Percentiles rank a stretch among this genome's conserved stretches.
These are phyloP conservation scores for Galemys pyrenaicus DNA, from an alignment of 2,113 vertebrate species.

Conservation along the genomic window DNA sequence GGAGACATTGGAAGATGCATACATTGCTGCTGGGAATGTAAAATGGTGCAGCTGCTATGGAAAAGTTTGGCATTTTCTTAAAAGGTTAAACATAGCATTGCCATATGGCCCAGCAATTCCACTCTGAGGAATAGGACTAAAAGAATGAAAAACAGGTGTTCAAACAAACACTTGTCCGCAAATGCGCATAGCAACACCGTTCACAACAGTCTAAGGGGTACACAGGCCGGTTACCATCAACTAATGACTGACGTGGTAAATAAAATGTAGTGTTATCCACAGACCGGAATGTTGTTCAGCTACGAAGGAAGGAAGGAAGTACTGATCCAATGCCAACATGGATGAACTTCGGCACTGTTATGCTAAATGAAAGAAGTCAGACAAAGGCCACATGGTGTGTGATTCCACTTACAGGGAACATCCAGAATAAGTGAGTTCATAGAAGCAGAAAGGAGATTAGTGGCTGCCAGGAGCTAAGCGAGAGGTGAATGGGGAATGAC, in stretches of 20 bases:
- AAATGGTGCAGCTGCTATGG: neutral
- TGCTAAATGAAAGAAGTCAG: conserved; percentile 17
- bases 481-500: neutral
- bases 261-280: neutral
- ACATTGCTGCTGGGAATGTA: neutral
- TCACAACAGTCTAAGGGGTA: neutral
- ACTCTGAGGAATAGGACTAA: neutral
- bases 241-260: neutral
- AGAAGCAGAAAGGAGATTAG: neutral
- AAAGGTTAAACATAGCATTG: conserved; percentile 26
- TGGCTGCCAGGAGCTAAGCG: neutral
- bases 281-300: neutral
- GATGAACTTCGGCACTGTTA: neutral
- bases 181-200: neutral
- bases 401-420: neutral
- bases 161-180: conserved; percentile 9
- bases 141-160: conserved; percentile 20
- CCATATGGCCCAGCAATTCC: neutral
- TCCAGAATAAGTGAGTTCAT: neutral
- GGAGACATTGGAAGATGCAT: neutral
- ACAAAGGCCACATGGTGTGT: neutral
- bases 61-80: neutral
- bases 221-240: neutral
- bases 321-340: neutral
- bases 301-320: neutral